Percentiles rank a stretch among this genome's conserved stretches.
phyloP scores from a whole-genome alignment of 92 coral and sea anemone genomes.

The Blastomussa wellsi region DNA sequence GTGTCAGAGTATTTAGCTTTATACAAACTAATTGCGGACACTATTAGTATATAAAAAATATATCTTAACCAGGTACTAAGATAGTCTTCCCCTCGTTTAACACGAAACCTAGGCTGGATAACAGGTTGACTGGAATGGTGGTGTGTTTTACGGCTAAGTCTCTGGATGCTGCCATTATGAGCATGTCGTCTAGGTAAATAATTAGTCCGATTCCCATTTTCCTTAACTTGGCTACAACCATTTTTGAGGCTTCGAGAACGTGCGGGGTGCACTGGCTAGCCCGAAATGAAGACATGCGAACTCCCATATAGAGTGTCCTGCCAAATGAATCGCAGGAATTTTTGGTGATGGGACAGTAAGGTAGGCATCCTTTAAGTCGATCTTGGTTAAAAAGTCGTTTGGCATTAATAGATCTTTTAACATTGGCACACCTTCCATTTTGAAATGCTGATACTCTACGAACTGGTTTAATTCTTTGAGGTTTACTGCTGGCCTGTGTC shows the following conservation, averaged over 20 bases:
- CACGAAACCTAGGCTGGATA: slow-evolving; percentile 49
- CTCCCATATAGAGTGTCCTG: slow-evolving; percentile 15
- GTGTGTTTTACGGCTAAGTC: slow-evolving; percentile 22
- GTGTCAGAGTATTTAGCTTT: too few species aligned
- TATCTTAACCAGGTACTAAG: slow-evolving; percentile 6
- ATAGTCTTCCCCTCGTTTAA: slow-evolving; percentile 15
- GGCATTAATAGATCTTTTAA: slow-evolving; percentile 28
- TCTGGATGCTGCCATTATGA: slow-evolving; percentile 36
- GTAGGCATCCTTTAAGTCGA: slow-evolving; percentile 56
- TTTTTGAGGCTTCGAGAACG: slow-evolving; percentile 45
- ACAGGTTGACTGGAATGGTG: slow-evolving; percentile 1
- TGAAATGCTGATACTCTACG: slow-evolving; percentile 45
- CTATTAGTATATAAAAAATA: too few species aligned
- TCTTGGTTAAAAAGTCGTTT: slow-evolving; percentile 40
- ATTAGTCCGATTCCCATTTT: slow-evolving; percentile 48
- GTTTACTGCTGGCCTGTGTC: slow-evolving; percentile 41
- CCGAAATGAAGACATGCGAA: slow-evolving; percentile 57
- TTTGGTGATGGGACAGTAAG: slow-evolving; percentile 22
- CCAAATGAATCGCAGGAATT: slow-evolving; percentile 49
- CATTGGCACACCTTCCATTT: slow-evolving; percentile 50
- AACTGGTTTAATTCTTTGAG: slow-evolving; percentile 31
- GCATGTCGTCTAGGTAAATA: slow-evolving; percentile 50
- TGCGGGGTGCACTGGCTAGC: slow-evolving; percentile 32
- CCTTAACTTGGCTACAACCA: slow-evolving; percentile 29
- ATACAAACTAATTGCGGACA: too few species aligned